Base-by-base conservation (phyloP, 2,888 invertebrate genomes). In the Steinernema carpocapsae region DNA sequence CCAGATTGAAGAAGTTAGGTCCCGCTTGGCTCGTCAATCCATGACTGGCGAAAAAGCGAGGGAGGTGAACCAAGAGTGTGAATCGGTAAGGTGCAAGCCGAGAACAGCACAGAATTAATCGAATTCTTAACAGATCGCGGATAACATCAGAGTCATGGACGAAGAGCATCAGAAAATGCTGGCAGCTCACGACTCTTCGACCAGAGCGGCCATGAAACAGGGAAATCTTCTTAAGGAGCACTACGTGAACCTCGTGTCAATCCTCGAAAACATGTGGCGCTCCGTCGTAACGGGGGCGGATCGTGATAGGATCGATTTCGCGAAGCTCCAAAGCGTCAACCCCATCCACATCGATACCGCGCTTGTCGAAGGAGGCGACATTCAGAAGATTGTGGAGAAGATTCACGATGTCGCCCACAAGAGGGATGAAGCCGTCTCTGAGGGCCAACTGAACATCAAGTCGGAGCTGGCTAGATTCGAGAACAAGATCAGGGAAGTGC, bases 11-110 rank as follows among this genome's bases (percentile, higher is more conserved):
- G 64, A 32, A 12, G 64, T 64, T 1, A 29, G 12, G 14, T 17
- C 17, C 10, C 64, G 64, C n/a, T 64, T 64, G 37, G 7, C 17
- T 10, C 17, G 17, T 17, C 64, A 64, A 64, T 32, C 32, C 10
- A 29, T 64, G 64, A n/a, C 64, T 17, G 64, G 64, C 14, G 64
- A 64, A 17, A 32, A 64, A 32, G 64, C 64, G 14, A 1, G 64
- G 14, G 64, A 64, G 17, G 10, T 64, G 12, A 64, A 64, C 26
- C 64, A 29, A 12, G 64, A 64, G 29, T 64, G 64, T 29, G 32
- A 64, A 32, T 29, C 10, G 10, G 37, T 37, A 37, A 37, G 37
- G 4, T 6, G 3, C 10, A 37, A 37, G 10, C 10, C 10, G 37
- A n/a, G n/a, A 10, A 37, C 37, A 37, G 10, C 3, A 6, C 10